These are phyloP conservation scores for Keiferia lycopersicella DNA, from an alignment of 2,888 invertebrate genomes.

Conservation along the genomic window DNA sequence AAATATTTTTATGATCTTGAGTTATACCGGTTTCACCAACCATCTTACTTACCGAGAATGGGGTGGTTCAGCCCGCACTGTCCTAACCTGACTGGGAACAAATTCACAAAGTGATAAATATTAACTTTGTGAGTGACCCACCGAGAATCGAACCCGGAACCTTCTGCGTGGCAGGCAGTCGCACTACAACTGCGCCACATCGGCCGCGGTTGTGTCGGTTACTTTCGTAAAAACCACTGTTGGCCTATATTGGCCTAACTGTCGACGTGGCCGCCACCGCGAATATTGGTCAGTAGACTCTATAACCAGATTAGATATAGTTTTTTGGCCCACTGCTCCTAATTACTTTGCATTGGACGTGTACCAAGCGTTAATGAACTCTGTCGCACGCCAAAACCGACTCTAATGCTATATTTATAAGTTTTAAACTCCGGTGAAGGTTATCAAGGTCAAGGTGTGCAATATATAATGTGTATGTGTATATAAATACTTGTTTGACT, in stretches of 20 bases:
- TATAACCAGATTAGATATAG: conserved; percentile 49
- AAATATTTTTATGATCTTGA: no score
- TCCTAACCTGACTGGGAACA: no score
- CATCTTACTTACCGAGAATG: no score
- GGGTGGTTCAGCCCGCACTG: no score
- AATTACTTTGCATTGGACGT: conserved; percentile 73
- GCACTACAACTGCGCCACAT: no score
- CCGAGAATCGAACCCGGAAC: no score
- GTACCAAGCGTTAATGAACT: conserved; percentile 71
- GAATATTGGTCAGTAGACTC: conserved; percentile 42
- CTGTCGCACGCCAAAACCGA: conserved; percentile 53
- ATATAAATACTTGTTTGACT: not conserved
- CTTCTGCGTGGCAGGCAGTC: no score
- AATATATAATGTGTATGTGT: not conserved
- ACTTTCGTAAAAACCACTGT: no score
- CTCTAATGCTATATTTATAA: conserved; percentile 50
- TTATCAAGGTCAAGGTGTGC: conserved; percentile 64
- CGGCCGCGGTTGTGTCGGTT: no score
- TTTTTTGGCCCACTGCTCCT: conserved; percentile 72
- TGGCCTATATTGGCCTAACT: not conserved
- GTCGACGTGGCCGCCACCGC: not conserved
- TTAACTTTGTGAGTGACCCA: no score
- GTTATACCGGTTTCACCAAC: no score
- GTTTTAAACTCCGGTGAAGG: conserved; percentile 44
- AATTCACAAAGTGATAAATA: no score